phyloP scores from a whole-genome alignment of 2,113 vertebrate species.

The Natator depressus region DNA sequence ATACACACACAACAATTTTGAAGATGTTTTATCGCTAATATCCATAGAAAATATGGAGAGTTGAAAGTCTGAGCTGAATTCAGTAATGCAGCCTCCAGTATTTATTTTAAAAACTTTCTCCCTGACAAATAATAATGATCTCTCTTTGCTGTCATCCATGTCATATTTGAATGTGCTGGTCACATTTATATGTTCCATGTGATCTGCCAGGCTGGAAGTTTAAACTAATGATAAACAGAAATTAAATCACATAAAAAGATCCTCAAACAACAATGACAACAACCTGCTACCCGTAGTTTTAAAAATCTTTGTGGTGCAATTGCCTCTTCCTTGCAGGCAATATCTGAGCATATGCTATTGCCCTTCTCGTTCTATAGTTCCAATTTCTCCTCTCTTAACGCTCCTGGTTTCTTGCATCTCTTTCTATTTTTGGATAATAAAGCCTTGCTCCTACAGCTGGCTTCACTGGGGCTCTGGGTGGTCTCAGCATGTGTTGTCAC shows the following conservation, averaged over 20 bases:
- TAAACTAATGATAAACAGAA: neutral
- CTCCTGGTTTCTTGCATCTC: neutral
- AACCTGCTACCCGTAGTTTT: neutral
- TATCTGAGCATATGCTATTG: neutral
- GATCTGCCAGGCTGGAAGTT: neutral
- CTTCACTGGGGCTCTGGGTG: neutral
- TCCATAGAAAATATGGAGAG: neutral
- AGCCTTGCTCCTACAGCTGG: neutral
- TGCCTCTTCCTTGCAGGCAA: neutral
- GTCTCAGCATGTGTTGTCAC: rapidly evolving
- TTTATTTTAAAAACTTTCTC: neutral
- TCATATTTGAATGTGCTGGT: neutral
- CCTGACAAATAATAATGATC: neutral
- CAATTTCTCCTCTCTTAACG: neutral
- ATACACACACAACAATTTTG: rapidly evolving
- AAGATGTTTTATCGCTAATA: neutral
- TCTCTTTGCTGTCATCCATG: neutral
- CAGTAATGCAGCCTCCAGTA: rapidly evolving
- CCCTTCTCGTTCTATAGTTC: neutral
- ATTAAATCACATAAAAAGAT: neutral
- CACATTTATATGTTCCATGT: neutral
- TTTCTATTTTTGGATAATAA: neutral
- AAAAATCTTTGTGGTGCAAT: neutral
- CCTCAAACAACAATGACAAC: neutral
- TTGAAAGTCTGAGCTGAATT: rapidly evolving